These are phyloP conservation scores for Tryphoninae sp. DNA, from an alignment of 2,888 invertebrate species.

Conservation along the genomic window DNA sequence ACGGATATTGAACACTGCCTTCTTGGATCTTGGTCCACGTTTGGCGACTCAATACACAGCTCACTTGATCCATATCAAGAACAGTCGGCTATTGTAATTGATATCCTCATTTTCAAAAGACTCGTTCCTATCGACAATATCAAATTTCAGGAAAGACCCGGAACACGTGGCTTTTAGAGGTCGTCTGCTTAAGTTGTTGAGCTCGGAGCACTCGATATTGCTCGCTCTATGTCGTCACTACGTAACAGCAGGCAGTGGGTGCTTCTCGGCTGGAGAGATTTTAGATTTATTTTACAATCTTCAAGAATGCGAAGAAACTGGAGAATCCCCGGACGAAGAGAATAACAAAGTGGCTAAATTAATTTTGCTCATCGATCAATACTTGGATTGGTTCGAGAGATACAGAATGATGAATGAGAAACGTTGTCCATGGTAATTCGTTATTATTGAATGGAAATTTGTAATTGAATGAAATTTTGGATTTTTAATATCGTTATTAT, in stretches of 20 bases:
- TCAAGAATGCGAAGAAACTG: slow-evolving; percentile 5
- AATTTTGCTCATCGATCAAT: slow-evolving; percentile 63
- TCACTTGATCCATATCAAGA: slow-evolving; percentile 57
- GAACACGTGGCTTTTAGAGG: slow-evolving; percentile 56
- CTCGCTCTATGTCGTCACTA: slow-evolving; percentile 63
- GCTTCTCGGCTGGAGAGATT: slow-evolving; percentile 63
- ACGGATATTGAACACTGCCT: slow-evolving; percentile 59
- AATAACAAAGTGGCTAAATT: slow-evolving; percentile 60
- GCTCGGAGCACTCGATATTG: slow-evolving; percentile 63
- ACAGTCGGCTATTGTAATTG: slow-evolving; percentile 32
- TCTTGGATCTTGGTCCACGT: slow-evolving; percentile 61
- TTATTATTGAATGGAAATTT: slow-evolving; percentile 8
- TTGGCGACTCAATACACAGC: slow-evolving; percentile 60
- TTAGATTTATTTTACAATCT: slow-evolving; percentile 62
- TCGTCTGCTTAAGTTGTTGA: slow-evolving; percentile 58
- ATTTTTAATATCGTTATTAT: not conserved
- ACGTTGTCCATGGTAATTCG: slow-evolving; percentile 55
- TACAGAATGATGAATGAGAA: slow-evolving; percentile 55
- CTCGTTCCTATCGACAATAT: not conserved
- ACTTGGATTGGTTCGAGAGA: slow-evolving; percentile 63
- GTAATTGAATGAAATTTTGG: not conserved
- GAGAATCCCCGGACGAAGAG: slow-evolving; percentile 53
- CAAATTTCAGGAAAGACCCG: slow-evolving; percentile 17
- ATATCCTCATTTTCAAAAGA: not conserved
- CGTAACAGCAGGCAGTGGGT: slow-evolving; percentile 45